These are phyloP conservation scores for Pectinophora gossypiella DNA, from an alignment of 1,140 invertebrate species.

Conservation along the genomic window DNA sequence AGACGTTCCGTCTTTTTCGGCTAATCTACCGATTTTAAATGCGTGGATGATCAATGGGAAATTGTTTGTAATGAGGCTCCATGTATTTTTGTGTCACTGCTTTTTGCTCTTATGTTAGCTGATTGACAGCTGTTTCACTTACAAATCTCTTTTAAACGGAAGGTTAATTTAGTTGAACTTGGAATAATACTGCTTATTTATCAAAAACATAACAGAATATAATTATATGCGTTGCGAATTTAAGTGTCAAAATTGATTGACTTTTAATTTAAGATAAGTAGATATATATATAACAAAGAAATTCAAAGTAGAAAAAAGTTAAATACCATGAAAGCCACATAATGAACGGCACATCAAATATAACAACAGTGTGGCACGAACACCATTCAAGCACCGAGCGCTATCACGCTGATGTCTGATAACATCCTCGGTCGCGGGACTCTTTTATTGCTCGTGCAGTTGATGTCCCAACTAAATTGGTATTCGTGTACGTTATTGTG, in stretches of 20 bases:
- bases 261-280: too few species aligned
- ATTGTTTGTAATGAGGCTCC: slow-evolving; percentile 34
- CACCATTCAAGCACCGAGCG: slow-evolving; percentile 19
- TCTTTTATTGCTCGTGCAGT: slow-evolving; percentile 36
- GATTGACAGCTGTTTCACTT: slow-evolving; percentile 18
- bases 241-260: background rate
- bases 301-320: too few species aligned
- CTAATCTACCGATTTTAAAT: slow-evolving; percentile 33
- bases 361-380: slow-evolving; percentile 3
- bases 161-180: slow-evolving; percentile 25
- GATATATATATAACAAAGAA: too few species aligned
- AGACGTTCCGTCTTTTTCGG: slow-evolving; percentile 36
- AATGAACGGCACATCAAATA: slow-evolving; percentile 7
- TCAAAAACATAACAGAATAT: background rate
- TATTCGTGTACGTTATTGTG: slow-evolving; percentile 53
- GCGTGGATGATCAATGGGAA: slow-evolving; percentile 44
- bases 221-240: background rate
- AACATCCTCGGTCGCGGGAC: slow-evolving; percentile 30
- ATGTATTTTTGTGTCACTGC: slow-evolving; percentile 15
- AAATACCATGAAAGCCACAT: slow-evolving; percentile 5
- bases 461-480: slow-evolving; percentile 53
- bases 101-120: slow-evolving; percentile 19
- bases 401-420: slow-evolving; percentile 40
- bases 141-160: slow-evolving; percentile 17
- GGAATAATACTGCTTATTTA: slow-evolving; percentile 13